Percentiles rank a stretch among this genome's conserved stretches.
Conservation (phyloP, 92 coral and sea anemone species). For the Palythoa caribaeorum region DNA sequence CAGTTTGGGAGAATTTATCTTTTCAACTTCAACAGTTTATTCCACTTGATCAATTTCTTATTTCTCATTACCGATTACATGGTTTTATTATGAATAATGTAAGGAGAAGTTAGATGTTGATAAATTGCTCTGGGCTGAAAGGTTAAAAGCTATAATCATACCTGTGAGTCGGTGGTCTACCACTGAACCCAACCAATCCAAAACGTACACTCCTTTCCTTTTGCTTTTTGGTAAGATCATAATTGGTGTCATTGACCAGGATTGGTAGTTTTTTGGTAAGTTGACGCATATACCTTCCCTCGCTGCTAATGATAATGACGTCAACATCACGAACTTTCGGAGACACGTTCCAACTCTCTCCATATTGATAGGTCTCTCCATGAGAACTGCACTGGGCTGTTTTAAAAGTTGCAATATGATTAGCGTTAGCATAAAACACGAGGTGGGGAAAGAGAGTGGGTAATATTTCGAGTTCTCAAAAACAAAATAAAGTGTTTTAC, state of each 20-base stretch:
- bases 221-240: background rate
- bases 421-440: too few species aligned
- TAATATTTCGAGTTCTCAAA: too few species aligned
- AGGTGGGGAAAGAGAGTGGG: too few species aligned
- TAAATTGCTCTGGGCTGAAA: too few species aligned
- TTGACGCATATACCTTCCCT: slow-evolving; percentile 58
- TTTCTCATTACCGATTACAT: too few species aligned
- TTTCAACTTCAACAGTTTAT: too few species aligned
- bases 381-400: background rate
- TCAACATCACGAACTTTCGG: slow-evolving; percentile 54
- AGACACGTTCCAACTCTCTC: background rate
- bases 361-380: background rate
- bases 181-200: slow-evolving; percentile 79
- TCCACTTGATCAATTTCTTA: too few species aligned
- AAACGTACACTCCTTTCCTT: slow-evolving; percentile 47
- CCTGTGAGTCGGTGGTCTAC: slow-evolving; percentile 70
- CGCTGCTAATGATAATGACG: slow-evolving; percentile 69
- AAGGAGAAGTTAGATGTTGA: too few species aligned
- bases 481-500: too few species aligned
- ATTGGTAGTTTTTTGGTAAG: slow-evolving; percentile 44
- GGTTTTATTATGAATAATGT: too few species aligned
- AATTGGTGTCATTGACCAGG: slow-evolving; percentile 42
- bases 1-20: too few species aligned
- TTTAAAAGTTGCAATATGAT: background rate
- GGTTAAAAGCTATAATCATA: background rate